These are phyloP conservation scores for Spermophilus dauricus DNA, from an alignment of 2,113 vertebrate genomes.

Conservation along the genomic window DNA sequence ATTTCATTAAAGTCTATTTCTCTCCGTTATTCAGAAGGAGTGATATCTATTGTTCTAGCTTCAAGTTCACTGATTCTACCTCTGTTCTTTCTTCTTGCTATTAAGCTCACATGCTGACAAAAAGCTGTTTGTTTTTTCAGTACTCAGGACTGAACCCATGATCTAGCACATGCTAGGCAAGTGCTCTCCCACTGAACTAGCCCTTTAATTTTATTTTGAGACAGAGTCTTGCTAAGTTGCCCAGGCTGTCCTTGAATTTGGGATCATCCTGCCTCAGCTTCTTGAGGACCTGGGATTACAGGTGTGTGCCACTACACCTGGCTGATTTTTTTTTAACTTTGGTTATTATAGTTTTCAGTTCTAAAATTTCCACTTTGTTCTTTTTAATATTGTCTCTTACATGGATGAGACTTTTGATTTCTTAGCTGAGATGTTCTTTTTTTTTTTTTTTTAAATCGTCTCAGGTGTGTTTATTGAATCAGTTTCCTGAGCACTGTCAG, in stretches of 20 bases:
- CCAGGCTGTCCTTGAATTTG: not conserved
- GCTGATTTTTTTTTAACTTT: not conserved
- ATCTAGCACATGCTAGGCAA: too few species aligned
- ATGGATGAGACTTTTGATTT: not conserved
- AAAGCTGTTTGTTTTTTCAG: not conserved
- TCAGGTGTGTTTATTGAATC: not conserved
- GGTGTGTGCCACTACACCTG: not conserved
- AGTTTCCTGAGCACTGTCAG: not conserved
- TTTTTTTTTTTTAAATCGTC: not conserved
- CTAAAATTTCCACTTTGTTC: not conserved
- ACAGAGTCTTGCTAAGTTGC: not conserved
- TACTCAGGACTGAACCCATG: not conserved
- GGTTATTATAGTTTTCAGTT: not conserved
- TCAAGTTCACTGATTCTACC: not conserved
- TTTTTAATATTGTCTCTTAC: not conserved
- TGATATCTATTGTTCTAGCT: not conserved
- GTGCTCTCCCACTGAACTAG: not conserved
- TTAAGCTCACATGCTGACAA: not conserved
- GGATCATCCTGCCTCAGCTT: not conserved
- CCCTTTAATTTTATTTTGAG: not conserved
- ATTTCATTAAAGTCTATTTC: not conserved
- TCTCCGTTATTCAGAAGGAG: not conserved
- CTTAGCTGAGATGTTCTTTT: not conserved
- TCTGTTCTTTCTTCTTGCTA: not conserved
- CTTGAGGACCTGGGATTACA: not conserved